Percentiles rank a stretch among this genome's conserved stretches.
Conservation (phyloP, 2,797 vertebrate genomes). For the Pseudochirops corinnae region DNA sequence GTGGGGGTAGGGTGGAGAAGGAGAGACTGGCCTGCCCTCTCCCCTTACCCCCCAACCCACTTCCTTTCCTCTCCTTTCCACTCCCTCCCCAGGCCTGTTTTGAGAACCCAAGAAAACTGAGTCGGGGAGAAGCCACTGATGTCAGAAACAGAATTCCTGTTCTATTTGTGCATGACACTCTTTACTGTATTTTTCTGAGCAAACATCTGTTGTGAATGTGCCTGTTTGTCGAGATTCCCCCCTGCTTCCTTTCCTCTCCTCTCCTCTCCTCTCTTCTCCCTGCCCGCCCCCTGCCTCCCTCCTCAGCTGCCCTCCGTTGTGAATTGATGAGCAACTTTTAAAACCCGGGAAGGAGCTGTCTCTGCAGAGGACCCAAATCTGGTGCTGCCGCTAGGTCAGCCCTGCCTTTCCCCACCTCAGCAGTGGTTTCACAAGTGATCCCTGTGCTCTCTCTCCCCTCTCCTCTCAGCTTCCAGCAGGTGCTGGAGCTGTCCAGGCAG, state of each 20-base stretch:
- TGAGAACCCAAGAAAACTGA: slow-evolving; percentile 39
- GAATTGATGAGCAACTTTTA: slow-evolving; percentile 81
- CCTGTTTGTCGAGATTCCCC: slow-evolving; percentile 85
- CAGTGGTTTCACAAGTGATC: too few relatives aligned
- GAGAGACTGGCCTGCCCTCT: slow-evolving; percentile 61
- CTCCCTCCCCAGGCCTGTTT: slow-evolving; percentile 65
- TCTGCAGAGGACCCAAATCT: slow-evolving; percentile 80
- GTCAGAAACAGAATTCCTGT: slow-evolving; percentile 82
- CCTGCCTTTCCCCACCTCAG: slow-evolving; percentile 26
- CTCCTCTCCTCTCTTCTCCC: slow-evolving; percentile 65
- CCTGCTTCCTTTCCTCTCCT: slow-evolving; percentile 61
- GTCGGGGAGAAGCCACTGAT: slow-evolving; percentile 62
- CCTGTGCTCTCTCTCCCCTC: too few relatives aligned
- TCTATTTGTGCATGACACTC: slow-evolving; percentile 87
- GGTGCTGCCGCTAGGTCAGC: slow-evolving; percentile 70
- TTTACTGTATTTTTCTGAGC: slow-evolving; percentile 89
- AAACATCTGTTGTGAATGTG: slow-evolving; percentile 89
- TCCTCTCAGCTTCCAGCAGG: neutral
- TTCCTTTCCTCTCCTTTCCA: slow-evolving; percentile 41
- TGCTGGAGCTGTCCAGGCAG: neutral
- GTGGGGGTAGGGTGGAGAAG: neutral
- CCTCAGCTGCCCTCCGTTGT: slow-evolving; percentile 66
- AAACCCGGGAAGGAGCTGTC: slow-evolving; percentile 74
- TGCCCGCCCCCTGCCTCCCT: slow-evolving; percentile 42
- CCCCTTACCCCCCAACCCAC: slow-evolving; percentile 73